These are phyloP conservation scores for Holocentrus rufus DNA, from an alignment of 2,797 vertebrate species.

Conservation along the genomic window DNA sequence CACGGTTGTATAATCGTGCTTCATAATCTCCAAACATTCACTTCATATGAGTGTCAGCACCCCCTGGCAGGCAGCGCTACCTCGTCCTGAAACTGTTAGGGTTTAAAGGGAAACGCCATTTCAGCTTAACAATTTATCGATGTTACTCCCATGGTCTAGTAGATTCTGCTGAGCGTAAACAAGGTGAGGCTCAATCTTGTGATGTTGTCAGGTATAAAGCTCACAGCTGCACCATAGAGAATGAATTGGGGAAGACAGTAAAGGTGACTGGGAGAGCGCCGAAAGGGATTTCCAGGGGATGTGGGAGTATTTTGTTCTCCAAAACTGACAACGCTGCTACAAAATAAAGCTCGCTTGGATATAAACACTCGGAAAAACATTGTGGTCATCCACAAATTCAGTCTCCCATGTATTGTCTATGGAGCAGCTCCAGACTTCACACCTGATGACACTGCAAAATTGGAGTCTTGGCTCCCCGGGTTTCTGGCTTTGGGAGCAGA, in stretches of 20 bases:
- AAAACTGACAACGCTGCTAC: slow-evolving; percentile 2
- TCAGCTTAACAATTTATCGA: slow-evolving; percentile 42
- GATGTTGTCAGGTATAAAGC: slow-evolving; percentile 10
- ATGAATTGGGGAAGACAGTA: background rate
- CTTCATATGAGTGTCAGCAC: slow-evolving; percentile 52
- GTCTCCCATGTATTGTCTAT: background rate
- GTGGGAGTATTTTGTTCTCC: slow-evolving; percentile 9
- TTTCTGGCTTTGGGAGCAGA: background rate
- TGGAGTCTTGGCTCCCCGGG: background rate
- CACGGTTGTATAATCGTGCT: slow-evolving; percentile 62
- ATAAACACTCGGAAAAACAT: slow-evolving; percentile 16
- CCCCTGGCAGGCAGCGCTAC: slow-evolving; percentile 39
- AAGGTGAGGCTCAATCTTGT: background rate
- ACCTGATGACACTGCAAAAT: background rate
- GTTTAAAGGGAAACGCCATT: slow-evolving; percentile 35
- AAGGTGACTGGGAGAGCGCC: background rate
- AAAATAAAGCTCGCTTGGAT: slow-evolving; percentile 6
- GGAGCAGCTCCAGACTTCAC: background rate
- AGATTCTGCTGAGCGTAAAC: slow-evolving; percentile 16
- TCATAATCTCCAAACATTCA: slow-evolving; percentile 66
- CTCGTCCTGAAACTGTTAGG: slow-evolving; percentile 53
- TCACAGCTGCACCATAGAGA: background rate
- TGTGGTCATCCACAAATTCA: background rate
- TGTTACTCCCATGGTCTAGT: slow-evolving; percentile 6
- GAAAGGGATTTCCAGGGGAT: slow-evolving; percentile 1